Evolutionary conservation across 2,888 invertebrate species (phyloP).

Genomic region (Nomada fabriciana): DNA sequence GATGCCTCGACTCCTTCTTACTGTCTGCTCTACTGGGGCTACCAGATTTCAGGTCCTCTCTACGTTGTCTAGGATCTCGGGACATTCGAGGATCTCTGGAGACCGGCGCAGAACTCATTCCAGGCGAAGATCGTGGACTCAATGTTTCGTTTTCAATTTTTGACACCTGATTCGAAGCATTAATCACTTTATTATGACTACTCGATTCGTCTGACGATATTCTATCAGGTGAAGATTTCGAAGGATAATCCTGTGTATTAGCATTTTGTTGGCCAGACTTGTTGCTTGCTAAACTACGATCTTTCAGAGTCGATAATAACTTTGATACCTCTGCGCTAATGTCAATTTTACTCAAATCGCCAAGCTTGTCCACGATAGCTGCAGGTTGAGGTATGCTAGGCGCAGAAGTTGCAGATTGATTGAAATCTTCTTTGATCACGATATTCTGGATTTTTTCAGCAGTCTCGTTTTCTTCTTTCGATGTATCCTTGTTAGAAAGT

Average conservation of each 20-base stretch:
- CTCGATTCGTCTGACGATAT: constrained; percentile 39
- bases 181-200: constrained; percentile 32
- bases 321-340: constrained; percentile 91
- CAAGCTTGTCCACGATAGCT: constrained; percentile 87
- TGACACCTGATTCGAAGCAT: constrained; percentile 38
- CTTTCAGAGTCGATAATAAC: constrained; percentile 87
- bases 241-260: constrained; percentile 37
- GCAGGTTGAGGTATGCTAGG: constrained; percentile 85
- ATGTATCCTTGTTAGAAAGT: constrained; percentile 90
- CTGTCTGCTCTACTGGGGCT: constrained; percentile 73
- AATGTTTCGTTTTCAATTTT: constrained; percentile 72
- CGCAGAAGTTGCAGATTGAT: constrained; percentile 52
- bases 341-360: constrained; percentile 90
- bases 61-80: constrained; percentile 79
- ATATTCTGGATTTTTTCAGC: constrained; percentile 74
- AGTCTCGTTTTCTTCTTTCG: constrained; percentile 85
- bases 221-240: constrained; percentile 50
- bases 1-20: constrained; percentile 74
- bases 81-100: constrained; percentile 83
- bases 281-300: constrained; percentile 75
- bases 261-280: constrained; percentile 53
- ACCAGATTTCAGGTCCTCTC: constrained; percentile 75
- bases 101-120: constrained; percentile 60
- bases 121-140: constrained; percentile 77
- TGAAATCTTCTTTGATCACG: constrained; percentile 56